Percentiles rank a stretch among this genome's conserved stretches.
These are phyloP conservation scores for Orthosia gothica DNA, from an alignment of 2,888 invertebrate genomes.

Conservation along the genomic window DNA sequence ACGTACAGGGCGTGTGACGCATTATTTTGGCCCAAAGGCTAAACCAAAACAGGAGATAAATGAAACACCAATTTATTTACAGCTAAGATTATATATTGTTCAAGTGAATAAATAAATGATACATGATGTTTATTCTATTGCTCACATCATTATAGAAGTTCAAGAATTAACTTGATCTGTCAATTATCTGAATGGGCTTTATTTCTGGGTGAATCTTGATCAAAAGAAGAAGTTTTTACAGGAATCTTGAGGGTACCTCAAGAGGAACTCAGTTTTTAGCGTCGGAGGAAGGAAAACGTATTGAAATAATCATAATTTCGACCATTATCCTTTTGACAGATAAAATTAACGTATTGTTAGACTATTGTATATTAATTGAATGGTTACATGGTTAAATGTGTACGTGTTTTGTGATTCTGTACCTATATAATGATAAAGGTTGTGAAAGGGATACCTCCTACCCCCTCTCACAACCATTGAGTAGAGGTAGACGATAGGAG, in stretches of 20 bases:
- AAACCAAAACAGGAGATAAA: constrained; percentile 17
- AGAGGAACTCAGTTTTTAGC: neutral
- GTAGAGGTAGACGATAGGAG: neutral
- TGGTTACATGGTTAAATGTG: neutral
- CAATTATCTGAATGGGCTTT: neutral
- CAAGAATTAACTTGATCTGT: constrained; percentile 30
- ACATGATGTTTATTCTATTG: constrained; percentile 25
- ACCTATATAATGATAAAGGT: neutral
- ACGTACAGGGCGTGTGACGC: no score
- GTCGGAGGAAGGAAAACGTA: neutral
- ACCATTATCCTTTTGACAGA: constrained; percentile 27
- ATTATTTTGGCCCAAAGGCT: no score
- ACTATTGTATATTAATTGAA: neutral
- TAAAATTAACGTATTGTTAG: neutral
- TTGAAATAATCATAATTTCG: neutral
- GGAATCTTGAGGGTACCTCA: neutral
- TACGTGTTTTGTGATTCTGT: neutral
- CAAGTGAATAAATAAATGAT: constrained; percentile 37
- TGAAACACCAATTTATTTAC: constrained; percentile 49
- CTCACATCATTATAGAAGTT: neutral
- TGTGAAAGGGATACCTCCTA: neutral
- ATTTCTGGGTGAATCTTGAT: neutral
- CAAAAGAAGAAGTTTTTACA: neutral
- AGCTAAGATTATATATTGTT: constrained; percentile 45
- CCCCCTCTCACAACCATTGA: neutral